Base-by-base conservation (phyloP, 2,888 invertebrate species). In the Gnatocerus cornutus region DNA sequence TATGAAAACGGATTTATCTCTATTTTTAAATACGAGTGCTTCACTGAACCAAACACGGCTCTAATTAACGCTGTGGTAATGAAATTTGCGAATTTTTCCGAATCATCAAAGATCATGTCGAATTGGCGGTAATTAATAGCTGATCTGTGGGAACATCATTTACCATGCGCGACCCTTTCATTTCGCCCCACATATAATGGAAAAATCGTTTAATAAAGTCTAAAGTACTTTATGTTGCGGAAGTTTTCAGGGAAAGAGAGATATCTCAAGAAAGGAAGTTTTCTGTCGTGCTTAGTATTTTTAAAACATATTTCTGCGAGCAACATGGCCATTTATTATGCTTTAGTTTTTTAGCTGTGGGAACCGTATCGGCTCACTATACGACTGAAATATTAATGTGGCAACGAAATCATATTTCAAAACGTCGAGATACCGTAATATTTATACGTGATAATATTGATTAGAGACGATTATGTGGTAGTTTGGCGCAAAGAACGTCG, bases 311-410 rank as follows among this genome's bases (percentile, higher is more conserved):
- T 74, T 66, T 73, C 71, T 64, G 53, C 68, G 69, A 66, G 63
- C 69, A 72, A 62, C 61, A 63, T 55, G 70, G 68, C 76, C 72
- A 78, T 79, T 77, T 79, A 76, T 77, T 73, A 77, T 76, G 73
- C 73, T 79, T 79, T 77, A 75, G 76, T 76, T 76, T 77, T 74
- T 72, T 73, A 71, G 73, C 73, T 69, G 73, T 68, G 66, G 67
- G 62, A 69, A 71, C 73, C 71, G 72, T 74, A 76, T 77, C 75
- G 74, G 72, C 74, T 69, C 62, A 72, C 72, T 75, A 68, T 76
- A 76, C 75, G 75, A 77, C 77, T 78, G 78, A 79, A 79, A 79
- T 79, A 79, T 77, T 77, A 77, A 77, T 78, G 77, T 70, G 73
- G 73, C 72, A 74, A 76, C 73, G 69, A 76, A 79, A 77, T 79